These are phyloP conservation scores for Tinea pellionella DNA, from an alignment of 2,888 invertebrate species.

Conservation along the genomic window DNA sequence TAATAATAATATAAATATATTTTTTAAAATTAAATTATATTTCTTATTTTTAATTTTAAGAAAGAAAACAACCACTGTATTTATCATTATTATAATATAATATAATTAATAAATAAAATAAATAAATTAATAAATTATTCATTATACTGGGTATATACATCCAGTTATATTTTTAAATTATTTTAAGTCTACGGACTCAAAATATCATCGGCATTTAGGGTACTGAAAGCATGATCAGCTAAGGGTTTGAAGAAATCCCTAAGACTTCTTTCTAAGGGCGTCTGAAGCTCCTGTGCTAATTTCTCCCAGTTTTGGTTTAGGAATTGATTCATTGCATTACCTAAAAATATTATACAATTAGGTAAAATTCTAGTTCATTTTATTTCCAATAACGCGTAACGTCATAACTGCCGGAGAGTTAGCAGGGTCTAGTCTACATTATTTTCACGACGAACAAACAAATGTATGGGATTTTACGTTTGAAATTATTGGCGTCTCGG, in stretches of 20 bases:
- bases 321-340: slow-evolving; percentile 79
- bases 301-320: slow-evolving; percentile 83
- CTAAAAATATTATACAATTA: slow-evolving; percentile 36
- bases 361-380: slow-evolving; percentile 11
- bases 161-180: not conserved
- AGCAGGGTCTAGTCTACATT: too few species aligned
- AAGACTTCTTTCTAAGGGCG: slow-evolving; percentile 72
- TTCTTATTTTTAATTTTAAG: too few species aligned
- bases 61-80: too few species aligned
- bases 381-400: too few species aligned
- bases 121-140: not conserved
- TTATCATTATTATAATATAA: too few species aligned
- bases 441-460: too few species aligned
- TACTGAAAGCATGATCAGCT: slow-evolving; percentile 49
- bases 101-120: not conserved
- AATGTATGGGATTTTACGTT: too few species aligned
- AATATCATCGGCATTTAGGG: slow-evolving; percentile 51
- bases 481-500: too few species aligned
- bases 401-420: too few species aligned
- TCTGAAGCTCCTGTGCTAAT: slow-evolving; percentile 77
- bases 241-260: slow-evolving; percentile 51
- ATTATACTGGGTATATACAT: not conserved
- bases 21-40: too few species aligned
- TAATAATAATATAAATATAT: too few species aligned
- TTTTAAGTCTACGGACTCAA: slow-evolving; percentile 5